A percentile compares a stretch with the other conserved stretches of the same genome.
Evolutionary conservation across 1,140 invertebrate genomes (phyloP).

Genomic region (Teleopsis dalmanni): DNA sequence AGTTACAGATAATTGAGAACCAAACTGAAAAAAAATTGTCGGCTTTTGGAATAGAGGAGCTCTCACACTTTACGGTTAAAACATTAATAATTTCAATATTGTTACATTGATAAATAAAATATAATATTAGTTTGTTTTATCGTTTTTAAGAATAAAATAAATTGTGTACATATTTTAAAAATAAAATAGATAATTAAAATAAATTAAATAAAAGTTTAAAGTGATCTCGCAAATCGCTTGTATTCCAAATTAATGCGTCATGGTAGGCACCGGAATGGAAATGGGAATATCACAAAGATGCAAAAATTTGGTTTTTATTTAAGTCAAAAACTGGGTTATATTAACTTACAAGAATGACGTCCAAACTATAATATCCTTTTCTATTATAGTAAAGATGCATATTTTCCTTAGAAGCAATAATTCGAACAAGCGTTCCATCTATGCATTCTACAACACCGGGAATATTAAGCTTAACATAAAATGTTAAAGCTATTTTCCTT

Average conservation of each 20-base stretch:
- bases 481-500: not conserved
- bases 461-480: slow-evolving; percentile 1
- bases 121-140: too few species aligned
- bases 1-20: too few species aligned
- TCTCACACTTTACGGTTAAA: too few species aligned
- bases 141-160: too few species aligned
- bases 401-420: slow-evolving; percentile 5
- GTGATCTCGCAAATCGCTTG: not conserved
- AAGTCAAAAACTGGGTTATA: not conserved
- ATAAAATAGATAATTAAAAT: too few species aligned
- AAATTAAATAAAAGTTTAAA: too few species aligned
- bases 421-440: slow-evolving; percentile 8
- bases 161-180: too few species aligned
- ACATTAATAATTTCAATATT: too few species aligned
- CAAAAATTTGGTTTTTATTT: not conserved
- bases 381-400: slow-evolving; percentile 7
- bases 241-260: slow-evolving; percentile 2
- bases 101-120: too few species aligned
- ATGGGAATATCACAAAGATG: not conserved
- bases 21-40: too few species aligned
- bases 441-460: not conserved
- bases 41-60: too few species aligned
- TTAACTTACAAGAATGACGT: slow-evolving; percentile 2
- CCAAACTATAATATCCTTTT: slow-evolving; percentile 8
- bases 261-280: slow-evolving; percentile 2